Evolutionary conservation across 35 echinoderm and acorn worm genomes (phyloP).

Genomic region (Lytechinus variegatus): DNA sequence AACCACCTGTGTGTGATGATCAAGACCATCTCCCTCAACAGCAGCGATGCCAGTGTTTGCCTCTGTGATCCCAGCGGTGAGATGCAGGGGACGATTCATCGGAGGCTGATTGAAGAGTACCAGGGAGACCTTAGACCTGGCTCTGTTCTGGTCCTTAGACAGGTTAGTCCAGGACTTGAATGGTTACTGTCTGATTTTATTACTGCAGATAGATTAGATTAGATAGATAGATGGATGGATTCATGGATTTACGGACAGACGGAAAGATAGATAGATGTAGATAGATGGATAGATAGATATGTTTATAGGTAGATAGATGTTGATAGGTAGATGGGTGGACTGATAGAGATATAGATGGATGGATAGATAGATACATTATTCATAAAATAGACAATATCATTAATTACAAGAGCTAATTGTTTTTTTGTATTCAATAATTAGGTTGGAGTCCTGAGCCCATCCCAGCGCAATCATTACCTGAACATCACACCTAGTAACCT

Average conservation of each 20-base stretch:
- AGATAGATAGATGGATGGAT: no score
- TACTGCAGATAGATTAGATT: no score
- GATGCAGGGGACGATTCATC: conserved; percentile 91
- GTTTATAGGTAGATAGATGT: no score
- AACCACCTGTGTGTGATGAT: conserved; percentile 90
- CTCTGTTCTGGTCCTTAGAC: conserved; percentile 81
- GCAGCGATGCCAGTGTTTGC: conserved; percentile 72
- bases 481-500: conserved; percentile 93
- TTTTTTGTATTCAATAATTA: conserved; percentile 34
- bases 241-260: no score
- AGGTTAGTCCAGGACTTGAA: conserved; percentile 57
- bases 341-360: no score
- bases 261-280: no score
- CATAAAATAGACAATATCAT: no score
- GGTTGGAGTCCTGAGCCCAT: conserved; percentile 96
- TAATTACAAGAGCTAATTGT: background rate
- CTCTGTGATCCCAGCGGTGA: conserved; percentile 86
- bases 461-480: conserved; percentile 94
- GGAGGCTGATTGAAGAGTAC: conserved; percentile 81
- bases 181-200: no score
- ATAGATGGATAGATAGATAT: no score
- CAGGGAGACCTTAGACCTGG: conserved; percentile 89
- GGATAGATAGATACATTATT: no score
- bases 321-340: no score
- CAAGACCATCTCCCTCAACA: conserved; percentile 70